phyloP scores from a whole-genome alignment of 2,888 invertebrate species.

The Odontomyia ornata region DNA sequence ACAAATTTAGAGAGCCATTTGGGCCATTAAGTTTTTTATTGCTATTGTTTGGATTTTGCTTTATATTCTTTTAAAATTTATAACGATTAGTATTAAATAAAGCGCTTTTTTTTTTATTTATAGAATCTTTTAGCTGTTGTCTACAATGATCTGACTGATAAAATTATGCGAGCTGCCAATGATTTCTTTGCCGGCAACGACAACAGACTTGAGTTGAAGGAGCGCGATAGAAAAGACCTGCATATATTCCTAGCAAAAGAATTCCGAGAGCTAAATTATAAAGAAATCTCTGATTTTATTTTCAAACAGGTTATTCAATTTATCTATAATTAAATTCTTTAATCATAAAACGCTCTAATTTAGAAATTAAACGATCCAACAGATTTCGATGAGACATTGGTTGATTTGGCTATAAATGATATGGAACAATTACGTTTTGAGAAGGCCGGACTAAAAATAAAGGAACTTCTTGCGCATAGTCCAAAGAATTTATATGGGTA shows the following conservation, averaged over 20 bases:
- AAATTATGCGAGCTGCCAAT: slow-evolving; percentile 26
- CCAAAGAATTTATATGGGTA: slow-evolving; percentile 40
- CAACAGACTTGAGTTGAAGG: not conserved
- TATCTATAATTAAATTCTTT: not conserved
- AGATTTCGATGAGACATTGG: slow-evolving; percentile 23
- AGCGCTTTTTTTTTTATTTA: not conserved
- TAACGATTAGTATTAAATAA: too few species aligned
- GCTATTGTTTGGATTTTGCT: too few species aligned
- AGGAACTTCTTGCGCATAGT: slow-evolving; percentile 14
- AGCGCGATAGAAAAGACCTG: not conserved
- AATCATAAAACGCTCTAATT: not conserved
- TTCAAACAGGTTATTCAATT: slow-evolving; percentile 18
- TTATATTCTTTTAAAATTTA: too few species aligned
- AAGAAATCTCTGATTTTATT: not conserved
- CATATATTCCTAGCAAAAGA: slow-evolving; percentile 39
- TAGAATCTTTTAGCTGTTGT: slow-evolving; percentile 44
- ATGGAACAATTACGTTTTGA: slow-evolving; percentile 20
- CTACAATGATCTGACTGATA: slow-evolving; percentile 38
- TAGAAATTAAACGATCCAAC: slow-evolving; percentile 13
- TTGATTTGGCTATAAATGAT: slow-evolving; percentile 37
- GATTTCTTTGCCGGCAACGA: slow-evolving; percentile 32
- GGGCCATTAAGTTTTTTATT: too few species aligned
- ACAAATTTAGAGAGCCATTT: too few species aligned
- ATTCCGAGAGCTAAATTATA: slow-evolving; percentile 23
- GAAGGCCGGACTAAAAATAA: not conserved